A percentile compares a stretch with the other conserved stretches of the same genome.
These are phyloP conservation scores for Drosophila paracracens DNA, from an alignment of 2,888 invertebrate species.

Conservation along the genomic window DNA sequence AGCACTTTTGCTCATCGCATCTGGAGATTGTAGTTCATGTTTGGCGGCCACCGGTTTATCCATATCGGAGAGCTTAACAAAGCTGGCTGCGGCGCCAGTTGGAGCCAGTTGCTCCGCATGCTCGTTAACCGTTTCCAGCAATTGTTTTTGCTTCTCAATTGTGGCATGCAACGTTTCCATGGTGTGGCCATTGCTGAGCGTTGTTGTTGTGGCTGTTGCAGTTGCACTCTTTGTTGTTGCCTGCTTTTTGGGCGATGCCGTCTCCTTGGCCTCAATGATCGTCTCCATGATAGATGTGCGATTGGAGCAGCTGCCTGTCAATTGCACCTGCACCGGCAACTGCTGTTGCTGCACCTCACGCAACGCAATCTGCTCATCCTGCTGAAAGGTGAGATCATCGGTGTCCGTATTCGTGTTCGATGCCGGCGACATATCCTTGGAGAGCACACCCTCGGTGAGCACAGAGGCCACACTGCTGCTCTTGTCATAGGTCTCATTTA, in stretches of 20 bases:
- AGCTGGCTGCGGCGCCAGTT: slow-evolving; percentile 77
- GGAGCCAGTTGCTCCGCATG: slow-evolving; percentile 70
- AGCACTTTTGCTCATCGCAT: slow-evolving; percentile 83
- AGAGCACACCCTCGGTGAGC: slow-evolving; percentile 83
- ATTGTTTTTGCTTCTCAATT: slow-evolving; percentile 84
- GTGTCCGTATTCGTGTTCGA: slow-evolving; percentile 85
- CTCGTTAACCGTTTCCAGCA: slow-evolving; percentile 84
- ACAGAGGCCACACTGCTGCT: slow-evolving; percentile 85
- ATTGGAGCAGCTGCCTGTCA: slow-evolving; percentile 72
- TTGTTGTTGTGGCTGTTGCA: not conserved
- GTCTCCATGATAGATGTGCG: slow-evolving; percentile 85
- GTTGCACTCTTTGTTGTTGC: not conserved
- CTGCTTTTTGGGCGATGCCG: slow-evolving; percentile 83
- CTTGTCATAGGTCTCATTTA: slow-evolving; percentile 85
- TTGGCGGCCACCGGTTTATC: slow-evolving; percentile 87
- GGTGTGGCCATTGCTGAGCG: slow-evolving; percentile 72
- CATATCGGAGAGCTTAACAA: slow-evolving; percentile 92
- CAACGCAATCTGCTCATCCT: slow-evolving; percentile 82
- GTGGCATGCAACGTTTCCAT: slow-evolving; percentile 83
- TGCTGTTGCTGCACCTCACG: slow-evolving; percentile 56
- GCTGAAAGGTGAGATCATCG: slow-evolving; percentile 85
- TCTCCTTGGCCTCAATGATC: slow-evolving; percentile 85
- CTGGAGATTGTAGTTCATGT: slow-evolving; percentile 85
- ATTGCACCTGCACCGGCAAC: slow-evolving; percentile 38
- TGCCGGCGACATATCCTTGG: slow-evolving; percentile 84